Conservation (phyloP, 2,888 invertebrate species). For the Harpalus rubripes region DNA sequence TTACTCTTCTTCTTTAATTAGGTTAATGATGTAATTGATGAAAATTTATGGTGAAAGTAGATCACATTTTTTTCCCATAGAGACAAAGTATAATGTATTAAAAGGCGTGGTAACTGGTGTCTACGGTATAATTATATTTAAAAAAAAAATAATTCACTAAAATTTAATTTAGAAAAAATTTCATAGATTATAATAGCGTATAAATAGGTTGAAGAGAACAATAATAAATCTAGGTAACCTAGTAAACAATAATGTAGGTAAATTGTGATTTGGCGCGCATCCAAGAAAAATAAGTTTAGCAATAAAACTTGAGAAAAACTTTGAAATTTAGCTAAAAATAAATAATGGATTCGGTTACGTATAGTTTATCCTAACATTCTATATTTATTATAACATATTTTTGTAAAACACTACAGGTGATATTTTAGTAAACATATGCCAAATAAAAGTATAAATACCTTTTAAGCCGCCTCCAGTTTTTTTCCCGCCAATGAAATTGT, state of each 20-base stretch:
- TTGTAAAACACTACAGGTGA: no score
- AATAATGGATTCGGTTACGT: neutral
- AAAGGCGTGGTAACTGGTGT: neutral
- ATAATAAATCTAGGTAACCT: no score
- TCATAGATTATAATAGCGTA: no score
- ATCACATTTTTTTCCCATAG: neutral
- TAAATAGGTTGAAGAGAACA: neutral
- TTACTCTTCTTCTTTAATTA: constrained; percentile 16
- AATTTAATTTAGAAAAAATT: neutral
- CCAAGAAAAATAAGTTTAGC: neutral
- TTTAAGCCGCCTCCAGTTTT: no score
- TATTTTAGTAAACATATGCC: no score
- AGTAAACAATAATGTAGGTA: no score
- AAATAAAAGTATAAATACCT: no score
- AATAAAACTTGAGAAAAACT: neutral
- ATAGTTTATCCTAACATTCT: no score
- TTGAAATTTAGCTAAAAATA: neutral
- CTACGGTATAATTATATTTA: neutral
- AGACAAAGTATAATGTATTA: constrained; percentile 6
- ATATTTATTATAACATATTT: no score
- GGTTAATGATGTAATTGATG: constrained; percentile 26
- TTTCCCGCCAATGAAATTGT: no score
- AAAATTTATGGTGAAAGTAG: neutral
- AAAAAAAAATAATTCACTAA: neutral
- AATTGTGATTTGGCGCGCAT: neutral